A percentile compares a stretch with the other conserved stretches of the same genome.
These are phyloP conservation scores for Drosophila ananassae DNA, from an alignment of 1,140 invertebrate genomes.

Conservation along the genomic window DNA sequence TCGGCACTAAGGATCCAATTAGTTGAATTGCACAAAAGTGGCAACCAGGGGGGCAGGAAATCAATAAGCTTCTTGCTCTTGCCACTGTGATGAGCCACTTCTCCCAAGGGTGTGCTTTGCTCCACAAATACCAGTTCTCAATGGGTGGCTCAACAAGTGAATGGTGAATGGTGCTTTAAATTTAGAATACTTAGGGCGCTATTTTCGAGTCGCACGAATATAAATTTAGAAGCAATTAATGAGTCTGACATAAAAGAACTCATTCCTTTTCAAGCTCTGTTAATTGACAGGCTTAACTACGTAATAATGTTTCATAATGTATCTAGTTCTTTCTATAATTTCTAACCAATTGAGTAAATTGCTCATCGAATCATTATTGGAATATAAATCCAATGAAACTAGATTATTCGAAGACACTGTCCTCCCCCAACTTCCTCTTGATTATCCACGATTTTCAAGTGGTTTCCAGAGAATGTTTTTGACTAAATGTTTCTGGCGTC, in stretches of 20 bases:
- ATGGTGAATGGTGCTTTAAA: background rate
- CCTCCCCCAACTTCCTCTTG: background rate
- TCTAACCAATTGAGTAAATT: constrained; percentile 19
- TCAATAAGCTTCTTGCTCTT: constrained; percentile 24
- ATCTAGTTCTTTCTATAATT: background rate
- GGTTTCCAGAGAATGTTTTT: constrained; percentile 39
- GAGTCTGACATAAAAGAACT: background rate
- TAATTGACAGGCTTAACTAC: background rate
- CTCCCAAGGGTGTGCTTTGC: constrained; percentile 34
- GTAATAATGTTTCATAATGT: background rate
- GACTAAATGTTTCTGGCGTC: constrained; percentile 78
- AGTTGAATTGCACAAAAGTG: constrained; percentile 27
- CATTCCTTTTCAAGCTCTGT: background rate
- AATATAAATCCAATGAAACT: constrained; percentile 24
- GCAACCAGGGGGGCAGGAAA: constrained; percentile 21
- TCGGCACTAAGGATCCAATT: constrained; percentile 55
- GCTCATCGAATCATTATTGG: constrained; percentile 21
- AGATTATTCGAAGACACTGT: constrained; percentile 12
- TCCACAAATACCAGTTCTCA: constrained; percentile 19
- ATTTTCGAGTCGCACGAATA: constrained; percentile 1
- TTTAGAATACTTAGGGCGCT: background rate
- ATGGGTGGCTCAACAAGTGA: constrained; percentile 35
- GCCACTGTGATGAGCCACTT: constrained; percentile 22
- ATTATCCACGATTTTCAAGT: constrained; percentile 36
- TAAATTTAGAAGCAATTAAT: background rate